phyloP scores from a whole-genome alignment of 2,113 vertebrate genomes.

The Patagioenas fasciata region DNA sequence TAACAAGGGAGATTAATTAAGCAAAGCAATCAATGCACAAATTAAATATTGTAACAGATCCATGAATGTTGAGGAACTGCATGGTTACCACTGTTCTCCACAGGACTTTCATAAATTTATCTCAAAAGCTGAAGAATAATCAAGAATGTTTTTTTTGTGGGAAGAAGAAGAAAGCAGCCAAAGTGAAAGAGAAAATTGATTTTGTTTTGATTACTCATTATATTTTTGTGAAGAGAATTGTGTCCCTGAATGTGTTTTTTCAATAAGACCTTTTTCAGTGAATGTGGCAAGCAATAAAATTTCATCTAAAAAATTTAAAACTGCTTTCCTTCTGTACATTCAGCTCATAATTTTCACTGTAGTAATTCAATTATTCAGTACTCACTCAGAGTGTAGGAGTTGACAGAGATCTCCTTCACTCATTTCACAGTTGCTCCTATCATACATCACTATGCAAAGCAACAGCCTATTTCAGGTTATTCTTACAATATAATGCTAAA shows the following conservation, averaged over 20 bases:
- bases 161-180: not conserved
- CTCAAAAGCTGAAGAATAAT: not conserved
- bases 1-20: not conserved
- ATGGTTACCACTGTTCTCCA: not conserved
- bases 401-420: not conserved
- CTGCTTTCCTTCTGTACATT: not conserved
- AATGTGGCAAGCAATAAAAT: not conserved
- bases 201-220: not conserved
- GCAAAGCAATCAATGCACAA: not conserved
- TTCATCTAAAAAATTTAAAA: not conserved
- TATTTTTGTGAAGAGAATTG: not conserved
- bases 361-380: not conserved
- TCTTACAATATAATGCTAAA: not conserved
- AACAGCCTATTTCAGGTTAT: not conserved
- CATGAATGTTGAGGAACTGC: not conserved
- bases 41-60: not conserved
- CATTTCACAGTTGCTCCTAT: not conserved
- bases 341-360: not conserved
- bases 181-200: fast-evolving
- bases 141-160: fast-evolving
- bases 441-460: not conserved
- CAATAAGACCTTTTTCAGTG: not conserved
- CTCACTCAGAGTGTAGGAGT: not conserved
- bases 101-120: not conserved
- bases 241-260: not conserved